Conservation (phyloP, 2,797 vertebrate genomes). For the Gadopsis bispinosus region DNA sequence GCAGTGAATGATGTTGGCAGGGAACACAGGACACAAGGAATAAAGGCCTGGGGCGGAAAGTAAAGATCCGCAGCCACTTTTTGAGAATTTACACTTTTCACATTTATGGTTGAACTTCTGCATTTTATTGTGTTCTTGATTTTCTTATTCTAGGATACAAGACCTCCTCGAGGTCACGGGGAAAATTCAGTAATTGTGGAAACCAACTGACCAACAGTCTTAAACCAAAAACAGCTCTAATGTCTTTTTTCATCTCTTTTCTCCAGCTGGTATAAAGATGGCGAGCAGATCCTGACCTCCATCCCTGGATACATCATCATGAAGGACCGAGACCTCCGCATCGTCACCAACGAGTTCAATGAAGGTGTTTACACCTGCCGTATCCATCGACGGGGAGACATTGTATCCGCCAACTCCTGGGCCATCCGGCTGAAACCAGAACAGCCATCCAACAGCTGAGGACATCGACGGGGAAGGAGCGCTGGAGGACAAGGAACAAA, state of each 20-base stretch:
- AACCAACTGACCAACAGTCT: too few species aligned
- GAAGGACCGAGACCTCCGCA: slow-evolving; percentile 83
- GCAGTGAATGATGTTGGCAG: too few species aligned
- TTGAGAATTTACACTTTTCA: too few species aligned
- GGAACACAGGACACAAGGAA: too few species aligned
- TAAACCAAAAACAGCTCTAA: background rate
- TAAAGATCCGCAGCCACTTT: too few species aligned
- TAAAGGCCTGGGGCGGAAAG: too few species aligned
- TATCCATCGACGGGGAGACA: slow-evolving; percentile 74
- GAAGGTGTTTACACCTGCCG: slow-evolving; percentile 89
- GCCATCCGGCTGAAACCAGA: slow-evolving; percentile 84
- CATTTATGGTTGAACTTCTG: too few species aligned
- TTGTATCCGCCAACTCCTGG: slow-evolving; percentile 86
- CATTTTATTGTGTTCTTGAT: too few species aligned
- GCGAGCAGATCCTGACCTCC: slow-evolving; percentile 83
- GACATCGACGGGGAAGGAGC: too few species aligned
- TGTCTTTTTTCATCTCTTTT: background rate
- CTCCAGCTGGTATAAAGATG: slow-evolving; percentile 89
- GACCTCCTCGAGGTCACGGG: too few species aligned
- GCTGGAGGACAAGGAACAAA: background rate
- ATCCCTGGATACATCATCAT: slow-evolving; percentile 84
- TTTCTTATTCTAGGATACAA: too few species aligned
- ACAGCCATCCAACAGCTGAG: slow-evolving; percentile 78
- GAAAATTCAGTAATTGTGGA: too few species aligned
- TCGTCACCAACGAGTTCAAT: slow-evolving; percentile 86